Evolutionary conservation across 35 echinoderm and acorn worm species (phyloP), one percentile per base, ranked within the genome.

Genomic region (Lytechinus pictus): DNA sequence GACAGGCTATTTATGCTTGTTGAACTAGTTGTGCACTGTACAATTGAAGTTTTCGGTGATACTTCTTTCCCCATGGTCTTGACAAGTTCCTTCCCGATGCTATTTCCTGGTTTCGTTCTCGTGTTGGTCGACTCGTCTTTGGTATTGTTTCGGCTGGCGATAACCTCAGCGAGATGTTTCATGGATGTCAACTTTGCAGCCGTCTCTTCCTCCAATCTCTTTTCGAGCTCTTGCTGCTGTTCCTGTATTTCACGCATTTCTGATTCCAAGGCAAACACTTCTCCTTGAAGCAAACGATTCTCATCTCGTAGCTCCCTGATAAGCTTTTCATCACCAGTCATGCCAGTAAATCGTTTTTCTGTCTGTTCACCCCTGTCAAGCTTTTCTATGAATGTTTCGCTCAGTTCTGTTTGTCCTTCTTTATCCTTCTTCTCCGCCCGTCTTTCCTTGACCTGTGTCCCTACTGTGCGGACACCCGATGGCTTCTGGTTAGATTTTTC

Each of bases 151-250:
- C 91, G 27, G 33, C 52, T 92, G 44, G 87, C 96, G 21, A 9
- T 21, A 1, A 71, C 86, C 9, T 55, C 87, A 11, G 54, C 88
- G 8, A 96, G 88, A 44, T 92, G 14, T 28, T 96, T 96, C 89
- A 92, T 57, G 29, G 56, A 89, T 11, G 56, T 89, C 7, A 94
- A 52, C 53, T 93, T 93, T 10, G 14, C 95, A 8, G 56, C 61
- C 28, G 92, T 66, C 7, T 90, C 91, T 12, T 87, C 94, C 6
- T 28, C 72, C 61, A 96, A 94, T 60, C 91, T 44, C 12, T 94
- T 66, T 56, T 97, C 97, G 28, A 97, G 9, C 27, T 97, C 94
- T 86, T 97, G 94, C 52, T 96, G 58, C 52, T 96, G 92, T 12
- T 92, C 55, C 28, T 97, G 95, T 44, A 92, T 89, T 52, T 92